A percentile compares a stretch with the other conserved stretches of the same genome.
Conservation (phyloP, 1,140 invertebrate genomes). For the Papilio glaucus region DNA sequence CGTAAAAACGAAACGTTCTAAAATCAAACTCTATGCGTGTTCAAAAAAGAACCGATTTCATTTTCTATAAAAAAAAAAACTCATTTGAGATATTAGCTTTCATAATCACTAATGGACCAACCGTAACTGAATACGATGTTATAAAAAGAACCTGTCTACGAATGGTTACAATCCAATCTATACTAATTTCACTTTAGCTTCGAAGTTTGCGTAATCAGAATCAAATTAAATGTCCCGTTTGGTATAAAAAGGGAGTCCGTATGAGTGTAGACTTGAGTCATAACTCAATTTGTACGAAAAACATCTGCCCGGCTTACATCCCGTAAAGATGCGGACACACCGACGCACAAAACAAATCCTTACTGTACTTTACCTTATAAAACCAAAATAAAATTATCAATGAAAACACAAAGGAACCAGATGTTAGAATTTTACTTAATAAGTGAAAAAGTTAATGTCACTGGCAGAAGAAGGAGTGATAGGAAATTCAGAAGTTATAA, state of each 20-base stretch:
- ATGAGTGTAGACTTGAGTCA: constrained; percentile 52
- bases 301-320: constrained; percentile 59
- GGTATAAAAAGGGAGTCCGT: constrained; percentile 44
- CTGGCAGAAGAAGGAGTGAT: too few species aligned
- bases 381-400: neutral
- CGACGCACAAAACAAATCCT: neutral
- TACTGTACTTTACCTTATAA: too few species aligned
- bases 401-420: too few species aligned
- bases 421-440: too few species aligned
- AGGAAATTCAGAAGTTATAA: too few species aligned
- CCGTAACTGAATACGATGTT: constrained; percentile 23
- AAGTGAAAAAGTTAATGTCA: too few species aligned
- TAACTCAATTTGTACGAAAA: constrained; percentile 62
- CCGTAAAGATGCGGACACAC: constrained; percentile 46
- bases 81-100: constrained; percentile 36
- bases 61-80: constrained; percentile 29
- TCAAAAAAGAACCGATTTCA: constrained; percentile 14
- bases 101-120: constrained; percentile 32
- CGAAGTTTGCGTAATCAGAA: constrained; percentile 37
- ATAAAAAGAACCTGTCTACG: constrained; percentile 24
- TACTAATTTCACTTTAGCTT: constrained; percentile 23
- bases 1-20: constrained; percentile 15
- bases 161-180: constrained; percentile 31
- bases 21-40: constrained; percentile 23
- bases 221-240: constrained; percentile 46